These are phyloP conservation scores for Orchesellides sinensis DNA, from an alignment of 2,888 invertebrate species.

Conservation along the genomic window DNA sequence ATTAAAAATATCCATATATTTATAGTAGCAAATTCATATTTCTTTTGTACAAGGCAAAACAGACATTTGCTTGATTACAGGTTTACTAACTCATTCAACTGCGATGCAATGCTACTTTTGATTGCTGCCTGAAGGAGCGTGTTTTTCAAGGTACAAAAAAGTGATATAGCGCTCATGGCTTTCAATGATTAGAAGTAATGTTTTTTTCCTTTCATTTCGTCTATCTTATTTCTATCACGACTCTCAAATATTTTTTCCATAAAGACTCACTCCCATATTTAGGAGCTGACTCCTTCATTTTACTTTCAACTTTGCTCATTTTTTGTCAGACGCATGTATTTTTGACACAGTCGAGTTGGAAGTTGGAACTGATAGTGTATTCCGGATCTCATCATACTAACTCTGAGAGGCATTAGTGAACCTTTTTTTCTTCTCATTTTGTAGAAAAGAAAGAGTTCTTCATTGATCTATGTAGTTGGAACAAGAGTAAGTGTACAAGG, in stretches of 20 bases:
- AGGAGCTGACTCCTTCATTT: not conserved
- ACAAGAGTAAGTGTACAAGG: constrained; percentile 24
- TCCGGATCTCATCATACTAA: not conserved
- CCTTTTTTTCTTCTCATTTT: not conserved
- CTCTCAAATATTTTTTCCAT: not conserved
- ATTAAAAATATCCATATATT: not conserved
- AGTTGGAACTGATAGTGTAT: not conserved
- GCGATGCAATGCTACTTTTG: constrained; percentile 18
- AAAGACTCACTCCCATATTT: not conserved
- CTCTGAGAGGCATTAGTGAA: constrained; percentile 15
- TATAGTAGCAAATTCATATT: too few species aligned
- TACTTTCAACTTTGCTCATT: not conserved
- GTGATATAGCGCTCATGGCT: constrained; percentile 17
- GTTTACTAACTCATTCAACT: not conserved
- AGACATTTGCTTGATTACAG: not conserved
- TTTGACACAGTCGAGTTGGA: not conserved
- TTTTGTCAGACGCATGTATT: not conserved
- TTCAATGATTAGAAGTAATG: constrained; percentile 1
- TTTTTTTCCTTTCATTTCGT: not conserved
- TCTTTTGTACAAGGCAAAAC: too few species aligned
- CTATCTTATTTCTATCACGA: too few species aligned
- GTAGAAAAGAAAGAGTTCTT: constrained; percentile 19
- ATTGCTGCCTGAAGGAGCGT: not conserved
- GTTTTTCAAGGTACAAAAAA: constrained; percentile 12
- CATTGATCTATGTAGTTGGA: constrained; percentile 39